Base-by-base conservation (phyloP, 1,140 invertebrate species). In the Watersipora subatra region DNA sequence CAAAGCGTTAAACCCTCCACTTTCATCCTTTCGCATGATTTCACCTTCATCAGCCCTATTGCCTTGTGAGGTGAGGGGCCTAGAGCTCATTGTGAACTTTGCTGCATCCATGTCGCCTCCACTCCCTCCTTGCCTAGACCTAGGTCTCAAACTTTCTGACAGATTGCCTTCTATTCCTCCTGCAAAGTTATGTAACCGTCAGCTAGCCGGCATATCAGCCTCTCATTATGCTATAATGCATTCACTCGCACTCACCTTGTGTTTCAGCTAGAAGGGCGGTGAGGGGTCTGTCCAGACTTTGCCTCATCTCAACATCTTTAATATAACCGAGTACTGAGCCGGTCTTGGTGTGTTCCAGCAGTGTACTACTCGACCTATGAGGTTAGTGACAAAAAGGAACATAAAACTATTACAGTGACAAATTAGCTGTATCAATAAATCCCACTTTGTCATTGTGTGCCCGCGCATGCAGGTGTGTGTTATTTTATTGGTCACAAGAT, bases 251-350 rank as follows among this genome's bases (percentile, higher is more conserved):
- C n/a, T n/a, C n/a, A n/a, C n/a, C n/a, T n/a, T n/a, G n/a, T n/a
- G 34, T n/a, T 12, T 46, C n/a, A 46, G 34, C 34, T n/a, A 46
- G 7, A 12, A 59, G 58, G 22, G 58, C 58, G 22, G 7, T 59
- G 58, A 68, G 59, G 0, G 73, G 72, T 66, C 69, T 65, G 24
- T 75, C 75, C 22, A 70, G 69, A 64, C 71, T 73, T 28, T 68
- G 67, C 1, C 68, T 57, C n/a, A 73, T 29, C 22, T 77, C 75
- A 22, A 75, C 64, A 7, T 69, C 71, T 55, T 75, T 75, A 20
- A 77, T 69, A 28, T 70, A 69, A 2, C 75, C 75, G 12, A 77
- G 70, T 2, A 68, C 70, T 7, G 75, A 77, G 0, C 72, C 70
- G 7, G 58, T 59, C 22, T 59, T 59, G 7, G 61, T 62, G 17